Conservation (phyloP, 30 jellyfish, hydroid and myxozoan species). For the Mastigias papua region DNA sequence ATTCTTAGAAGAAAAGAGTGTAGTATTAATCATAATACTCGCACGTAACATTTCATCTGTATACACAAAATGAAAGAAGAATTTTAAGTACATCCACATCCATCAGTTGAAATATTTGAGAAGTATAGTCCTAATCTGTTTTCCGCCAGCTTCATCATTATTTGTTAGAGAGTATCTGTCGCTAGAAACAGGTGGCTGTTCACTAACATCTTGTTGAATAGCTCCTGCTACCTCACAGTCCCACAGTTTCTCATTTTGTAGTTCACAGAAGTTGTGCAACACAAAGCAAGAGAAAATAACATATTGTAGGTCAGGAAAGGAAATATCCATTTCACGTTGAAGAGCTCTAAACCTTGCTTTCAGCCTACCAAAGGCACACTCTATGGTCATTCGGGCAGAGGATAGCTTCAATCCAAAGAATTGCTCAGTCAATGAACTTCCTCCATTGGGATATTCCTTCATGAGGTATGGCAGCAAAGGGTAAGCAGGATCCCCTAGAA, state of each 20-base stretch:
- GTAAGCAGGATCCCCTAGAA: slow-evolving; percentile 83
- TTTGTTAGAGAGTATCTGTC: slow-evolving; percentile 6
- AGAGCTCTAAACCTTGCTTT: slow-evolving; percentile 61
- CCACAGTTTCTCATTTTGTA: slow-evolving; percentile 17
- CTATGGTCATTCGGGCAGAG: slow-evolving; percentile 70
- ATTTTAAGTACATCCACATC: too few species aligned
- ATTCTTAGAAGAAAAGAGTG: too few species aligned
- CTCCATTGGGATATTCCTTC: slow-evolving; percentile 66
- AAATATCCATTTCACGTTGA: slow-evolving; percentile 52
- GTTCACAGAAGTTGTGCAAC: slow-evolving; percentile 47
- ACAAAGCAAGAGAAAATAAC: slow-evolving; percentile 48
- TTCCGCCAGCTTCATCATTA: too few species aligned
- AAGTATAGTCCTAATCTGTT: too few species aligned
- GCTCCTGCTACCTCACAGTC: slow-evolving; percentile 1
- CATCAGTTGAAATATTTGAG: too few species aligned
- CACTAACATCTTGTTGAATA: neutral
- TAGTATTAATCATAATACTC: too few species aligned
- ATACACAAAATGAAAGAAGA: too few species aligned
- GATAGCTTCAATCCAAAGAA: slow-evolving; percentile 71
- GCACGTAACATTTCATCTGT: too few species aligned
- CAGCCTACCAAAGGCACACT: slow-evolving; percentile 73
- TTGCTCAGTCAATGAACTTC: slow-evolving; percentile 48
- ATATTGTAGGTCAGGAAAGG: neutral
- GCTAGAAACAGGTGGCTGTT: slow-evolving; percentile 9
- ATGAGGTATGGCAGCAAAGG: slow-evolving; percentile 77